Base-by-base conservation (phyloP, 1,140 invertebrate species). In the Zaprionus lachaisei region DNA sequence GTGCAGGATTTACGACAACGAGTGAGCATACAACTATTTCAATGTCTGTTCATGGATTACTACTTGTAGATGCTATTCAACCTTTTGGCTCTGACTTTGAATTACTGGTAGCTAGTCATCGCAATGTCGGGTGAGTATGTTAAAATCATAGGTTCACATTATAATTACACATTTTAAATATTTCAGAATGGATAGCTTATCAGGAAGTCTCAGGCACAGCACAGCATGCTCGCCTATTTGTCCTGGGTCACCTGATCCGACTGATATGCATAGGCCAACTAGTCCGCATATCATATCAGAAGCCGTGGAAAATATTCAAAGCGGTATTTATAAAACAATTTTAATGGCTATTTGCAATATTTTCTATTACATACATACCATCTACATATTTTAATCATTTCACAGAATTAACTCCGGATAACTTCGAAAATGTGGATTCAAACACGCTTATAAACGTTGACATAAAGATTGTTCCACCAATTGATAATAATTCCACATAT, bases 41-140 rank as follows among this genome's bases (percentile, higher is more conserved):
- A 1, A 94, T 99, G 44, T 97, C 97, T 37, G 97, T 99, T 12
- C 98, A 99, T 93, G 97, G 97, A 76, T 94, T 99, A 57, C 94
- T 99, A 11, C 92, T 99, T 11, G 98, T 98, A 1, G 98, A 99
- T 94, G 98, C 98, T 51, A 94, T 99, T 77, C 98, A 99, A 93
- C 98, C 97, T 9, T 98, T 98, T 93, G 98, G 98, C 0, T 96
- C 96, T 2, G 98, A 99, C 94, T 99, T 98, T 94, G 98, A 99
- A 92, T 93, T 99, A 7, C 93, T 99, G 2, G 95, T 99, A 12
- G 98, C 98, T 11, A 99, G 98, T 93, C 98, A 99, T 93, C 97
- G 97, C 91, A 97, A 98, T 92, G 96, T 99, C 20, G 97, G 97
- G 96, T 97, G 93, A 92, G 26, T 22, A 26, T 24, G 24, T 17